These are phyloP conservation scores for Orycteropus afer DNA, from an alignment of 2,113 vertebrate genomes.

Conservation along the genomic window DNA sequence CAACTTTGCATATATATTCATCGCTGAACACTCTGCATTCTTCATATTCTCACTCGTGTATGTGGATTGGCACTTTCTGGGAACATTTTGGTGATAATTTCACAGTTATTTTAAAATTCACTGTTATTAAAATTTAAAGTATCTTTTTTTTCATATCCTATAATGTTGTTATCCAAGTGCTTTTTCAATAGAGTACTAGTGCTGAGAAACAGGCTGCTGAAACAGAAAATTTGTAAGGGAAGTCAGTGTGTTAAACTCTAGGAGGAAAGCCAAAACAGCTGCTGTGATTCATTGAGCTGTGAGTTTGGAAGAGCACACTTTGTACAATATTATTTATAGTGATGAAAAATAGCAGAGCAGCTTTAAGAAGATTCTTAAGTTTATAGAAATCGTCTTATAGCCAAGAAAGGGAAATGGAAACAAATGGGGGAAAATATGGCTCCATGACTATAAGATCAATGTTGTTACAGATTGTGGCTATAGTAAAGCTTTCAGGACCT, in stretches of 20 bases:
- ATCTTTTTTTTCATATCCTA: background rate
- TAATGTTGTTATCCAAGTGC: background rate
- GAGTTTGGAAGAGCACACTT: background rate
- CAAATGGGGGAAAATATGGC: background rate
- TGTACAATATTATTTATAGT: background rate
- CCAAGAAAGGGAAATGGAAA: background rate
- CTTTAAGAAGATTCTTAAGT: constrained; percentile 22
- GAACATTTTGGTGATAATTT: background rate
- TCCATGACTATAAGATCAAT: background rate
- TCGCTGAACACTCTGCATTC: background rate
- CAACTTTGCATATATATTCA: background rate
- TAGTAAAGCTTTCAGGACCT: too few species aligned
- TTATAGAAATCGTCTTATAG: background rate
- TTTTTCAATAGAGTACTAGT: background rate
- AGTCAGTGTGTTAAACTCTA: background rate
- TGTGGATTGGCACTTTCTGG: background rate
- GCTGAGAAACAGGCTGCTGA: background rate
- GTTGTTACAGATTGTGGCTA: too few species aligned
- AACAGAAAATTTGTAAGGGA: background rate
- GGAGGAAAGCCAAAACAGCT: constrained; percentile 28
- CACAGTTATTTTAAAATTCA: background rate
- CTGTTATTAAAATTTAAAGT: background rate
- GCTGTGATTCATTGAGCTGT: background rate
- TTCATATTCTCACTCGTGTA: background rate
- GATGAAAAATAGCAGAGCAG: background rate